Evolutionary conservation across 2,797 vertebrate genomes (phyloP).

Genomic region (Schizopygopsis malacanthus): DNA sequence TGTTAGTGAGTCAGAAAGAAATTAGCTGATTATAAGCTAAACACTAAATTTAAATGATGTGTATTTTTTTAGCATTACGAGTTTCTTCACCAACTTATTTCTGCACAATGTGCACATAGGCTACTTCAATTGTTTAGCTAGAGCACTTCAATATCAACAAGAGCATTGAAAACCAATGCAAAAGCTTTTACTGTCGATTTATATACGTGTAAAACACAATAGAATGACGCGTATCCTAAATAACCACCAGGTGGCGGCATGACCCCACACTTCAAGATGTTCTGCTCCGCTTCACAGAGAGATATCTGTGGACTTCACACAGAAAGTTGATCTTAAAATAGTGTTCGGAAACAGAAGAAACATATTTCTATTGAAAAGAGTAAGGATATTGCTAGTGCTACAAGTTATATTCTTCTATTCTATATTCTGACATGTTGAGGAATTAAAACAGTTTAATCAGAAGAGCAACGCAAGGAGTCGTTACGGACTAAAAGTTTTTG

Average conservation of each 20-base stretch:
- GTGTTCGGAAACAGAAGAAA: not conserved
- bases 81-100: not conserved
- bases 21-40: fast-evolving
- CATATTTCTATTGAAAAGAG: not conserved
- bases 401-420: not conserved
- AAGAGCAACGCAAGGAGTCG: not conserved
- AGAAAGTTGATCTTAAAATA: not conserved
- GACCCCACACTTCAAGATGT: not conserved
- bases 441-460: not conserved
- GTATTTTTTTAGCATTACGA: not conserved
- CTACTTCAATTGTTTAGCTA: not conserved
- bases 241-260: constrained; percentile 14
- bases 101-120: no score
- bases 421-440: not conserved
- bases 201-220: not conserved
- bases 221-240: no score
- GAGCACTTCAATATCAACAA: not conserved
- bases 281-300: not conserved
- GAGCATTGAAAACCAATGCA: not conserved
- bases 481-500: not conserved
- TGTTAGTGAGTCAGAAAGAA: not conserved
- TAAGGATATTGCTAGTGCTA: not conserved
- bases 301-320: not conserved
- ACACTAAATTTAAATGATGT: not conserved
- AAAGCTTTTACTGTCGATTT: not conserved